Evolutionary conservation across 2,888 invertebrate species (phyloP), one percentile per base, ranked within the genome.

Genomic region (Rotaria sp.): DNA sequence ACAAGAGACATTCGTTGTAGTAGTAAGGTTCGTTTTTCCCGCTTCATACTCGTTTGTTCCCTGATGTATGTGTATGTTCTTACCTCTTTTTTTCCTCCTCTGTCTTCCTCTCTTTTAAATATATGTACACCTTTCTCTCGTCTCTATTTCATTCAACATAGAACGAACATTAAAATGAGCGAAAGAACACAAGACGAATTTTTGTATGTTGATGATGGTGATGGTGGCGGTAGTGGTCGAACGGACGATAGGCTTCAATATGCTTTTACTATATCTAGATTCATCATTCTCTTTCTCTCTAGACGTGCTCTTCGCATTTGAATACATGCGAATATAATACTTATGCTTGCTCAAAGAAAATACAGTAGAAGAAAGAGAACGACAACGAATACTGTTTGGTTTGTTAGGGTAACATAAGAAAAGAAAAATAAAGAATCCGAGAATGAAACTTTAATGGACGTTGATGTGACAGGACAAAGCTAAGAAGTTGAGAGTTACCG

Each of bases 271-370:
- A 67, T 67, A 67, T 67, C 67, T 67, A 67, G 67, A 67, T 67
- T 67, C 67, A 67, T 67, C 67, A 35, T 67, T 67, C 67, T 67
- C 67, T 67, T 67, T 67, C 67, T 67, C 67, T 67, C 67, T 67
- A 67, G 67, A 67, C 67, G 67, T 67, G 67, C 67, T 67, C 67
- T 67, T 67, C 67, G 67, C 67, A 67, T 67, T 67, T 67, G 67
- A 67, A 67, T 67, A 67, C 67, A 67, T 67, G 67, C 67, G 35
- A 67, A 67, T 67, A 67, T 67, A 67, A 67, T 67, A 67, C 67
- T 67, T 67, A 35, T 67, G 67, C 67, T 67, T 67, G 67, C 67
- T 67, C 67, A 67, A 67, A 67, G 67, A 67, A 67, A 67, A 67
- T 67, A 67, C 67, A 67, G 67, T 67, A 67, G 21, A 67, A 67